Evolutionary conservation across 92 coral and sea anemone species (phyloP), one percentile per base, ranked within the genome.

Genomic region (Muricea muricata): DNA sequence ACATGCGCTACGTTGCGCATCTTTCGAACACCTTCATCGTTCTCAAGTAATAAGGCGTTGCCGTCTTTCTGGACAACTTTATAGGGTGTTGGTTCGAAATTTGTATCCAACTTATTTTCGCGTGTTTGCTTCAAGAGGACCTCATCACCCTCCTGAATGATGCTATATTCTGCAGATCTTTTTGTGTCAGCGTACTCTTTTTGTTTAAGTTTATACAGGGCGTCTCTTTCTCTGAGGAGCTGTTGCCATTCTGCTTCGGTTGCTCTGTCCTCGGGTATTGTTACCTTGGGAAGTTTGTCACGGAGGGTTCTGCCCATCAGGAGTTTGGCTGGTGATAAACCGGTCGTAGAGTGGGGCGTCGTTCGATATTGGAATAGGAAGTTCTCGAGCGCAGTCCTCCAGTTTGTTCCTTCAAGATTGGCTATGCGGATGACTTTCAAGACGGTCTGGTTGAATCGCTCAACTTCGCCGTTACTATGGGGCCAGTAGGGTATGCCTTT

Each of bases 401-500:
- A 89, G 31, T 70, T 84, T 39, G 65, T 87, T 15, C 90, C 95
- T 46, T 89, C 82, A 0, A 90, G 81, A 26, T 60, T 75, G 4
- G 95, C 90, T 69, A 90, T 83, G 54, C 91, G 45, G 29, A 89
- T 33, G 1, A 76, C 84, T 71, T 92, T 92, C 42, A 90, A 88
- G 29, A 90, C 8, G 35, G 93, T 88, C 83, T 58, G 65, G 77
- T 93, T 93, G 83, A 68, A 68, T 60, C 89, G 61, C 69, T 90
- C 92, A 60, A 93, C 92, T 33, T 88, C 93, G 14, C 90, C 90
- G 39, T 87, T 93, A 81, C 93, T 87, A 34, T 84, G 90, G 7
- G 93, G 91, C 95, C 95, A 92, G 32, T 77, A 89, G 14, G 91
- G 91, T 1, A 89, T 74, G 8, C 89, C 90, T 60, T 92, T 89